Conservation (phyloP, 2,797 vertebrate genomes). For the Meda fulgida region DNA sequence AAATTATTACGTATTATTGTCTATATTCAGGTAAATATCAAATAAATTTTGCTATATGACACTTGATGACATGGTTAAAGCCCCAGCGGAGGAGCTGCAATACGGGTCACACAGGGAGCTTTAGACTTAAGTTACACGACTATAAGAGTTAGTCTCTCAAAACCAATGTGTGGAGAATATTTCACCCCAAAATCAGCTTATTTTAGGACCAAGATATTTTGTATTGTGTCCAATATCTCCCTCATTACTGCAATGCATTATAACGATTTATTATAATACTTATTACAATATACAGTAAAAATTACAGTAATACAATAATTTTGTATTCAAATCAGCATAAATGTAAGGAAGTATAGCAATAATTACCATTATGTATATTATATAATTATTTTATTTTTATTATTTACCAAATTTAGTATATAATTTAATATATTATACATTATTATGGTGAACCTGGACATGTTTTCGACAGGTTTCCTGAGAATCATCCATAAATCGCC, state of each 20-base stretch:
- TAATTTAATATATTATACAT: neutral
- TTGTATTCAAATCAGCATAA: neutral
- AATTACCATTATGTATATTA: neutral
- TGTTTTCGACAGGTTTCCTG: too few species aligned
- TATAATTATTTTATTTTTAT: neutral
- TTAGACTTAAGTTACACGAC: neutral
- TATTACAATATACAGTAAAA: neutral
- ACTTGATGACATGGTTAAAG: neutral
- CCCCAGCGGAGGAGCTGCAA: neutral
- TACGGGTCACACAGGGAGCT: neutral
- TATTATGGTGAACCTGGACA: neutral
- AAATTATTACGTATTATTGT: neutral
- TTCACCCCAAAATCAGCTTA: neutral
- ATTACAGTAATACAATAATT: neutral
- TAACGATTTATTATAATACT: neutral
- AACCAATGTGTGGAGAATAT: neutral
- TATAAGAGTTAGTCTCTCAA: neutral
- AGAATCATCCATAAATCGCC: too few species aligned
- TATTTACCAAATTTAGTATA: neutral
- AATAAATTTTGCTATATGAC: neutral
- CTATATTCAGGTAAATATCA: constrained; percentile 16
- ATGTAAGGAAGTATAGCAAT: neutral
- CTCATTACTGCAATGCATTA: too few species aligned
- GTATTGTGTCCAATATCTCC: neutral
- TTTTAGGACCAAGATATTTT: neutral